Conservation (phyloP, 2,113 vertebrate species). For the Reinhardtius hippoglossoides region DNA sequence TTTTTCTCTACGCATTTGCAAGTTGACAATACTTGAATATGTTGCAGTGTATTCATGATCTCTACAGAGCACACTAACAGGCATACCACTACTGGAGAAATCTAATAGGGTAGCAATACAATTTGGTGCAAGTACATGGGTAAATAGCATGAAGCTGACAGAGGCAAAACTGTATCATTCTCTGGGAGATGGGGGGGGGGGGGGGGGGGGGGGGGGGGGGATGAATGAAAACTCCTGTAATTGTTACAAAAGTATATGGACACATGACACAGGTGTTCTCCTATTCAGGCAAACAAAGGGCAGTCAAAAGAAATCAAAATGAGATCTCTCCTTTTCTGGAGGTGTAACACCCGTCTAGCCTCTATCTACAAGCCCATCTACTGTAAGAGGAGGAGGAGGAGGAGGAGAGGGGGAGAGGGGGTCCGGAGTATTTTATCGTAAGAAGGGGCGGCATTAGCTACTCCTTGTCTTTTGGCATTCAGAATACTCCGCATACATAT, state of each 20-base stretch:
- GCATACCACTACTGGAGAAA: conserved; percentile 89
- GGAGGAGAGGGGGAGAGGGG: conserved; percentile 64
- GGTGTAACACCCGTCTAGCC: conserved; percentile 72
- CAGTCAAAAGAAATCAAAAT: conserved; percentile 85
- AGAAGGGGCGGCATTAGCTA: conserved; percentile 91
- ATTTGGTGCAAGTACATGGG: conserved; percentile 90
- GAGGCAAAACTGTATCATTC: conserved; percentile 90
- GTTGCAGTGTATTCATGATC: conserved; percentile 85
- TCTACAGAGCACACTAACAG: conserved; percentile 89
- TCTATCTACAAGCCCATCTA: conserved; percentile 79
- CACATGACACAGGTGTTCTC: conserved; percentile 87
- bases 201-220: conserved; percentile 72
- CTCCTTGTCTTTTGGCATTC: conserved; percentile 93
- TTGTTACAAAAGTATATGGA: conserved; percentile 87
- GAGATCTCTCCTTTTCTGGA: conserved; percentile 85
- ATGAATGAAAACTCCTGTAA: conserved; percentile 80
- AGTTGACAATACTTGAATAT: conserved; percentile 95
- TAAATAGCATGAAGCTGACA: conserved; percentile 91
- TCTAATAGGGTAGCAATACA: conserved; percentile 91
- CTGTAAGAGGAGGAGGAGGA: conserved; percentile 56
- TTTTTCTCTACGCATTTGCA: conserved; percentile 91
- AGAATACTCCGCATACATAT: conserved; percentile 97
- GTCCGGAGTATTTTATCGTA: conserved; percentile 90
- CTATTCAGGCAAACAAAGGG: conserved; percentile 90
- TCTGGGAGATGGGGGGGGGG: conserved; percentile 84